Conservation (phyloP, 2,888 invertebrate species). For the Lymantria monacha region DNA sequence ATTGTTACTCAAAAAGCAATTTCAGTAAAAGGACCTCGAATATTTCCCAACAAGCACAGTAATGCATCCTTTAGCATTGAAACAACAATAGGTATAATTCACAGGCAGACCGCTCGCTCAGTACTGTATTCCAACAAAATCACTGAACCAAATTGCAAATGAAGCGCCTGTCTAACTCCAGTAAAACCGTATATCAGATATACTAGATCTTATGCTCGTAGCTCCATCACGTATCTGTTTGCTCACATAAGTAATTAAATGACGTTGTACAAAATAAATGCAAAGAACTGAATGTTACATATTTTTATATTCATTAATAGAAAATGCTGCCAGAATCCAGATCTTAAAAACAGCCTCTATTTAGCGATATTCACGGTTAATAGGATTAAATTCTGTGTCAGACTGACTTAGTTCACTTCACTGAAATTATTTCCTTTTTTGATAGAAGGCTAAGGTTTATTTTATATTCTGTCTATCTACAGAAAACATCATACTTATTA, state of each 20-base stretch:
- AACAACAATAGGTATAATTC: conserved; percentile 66
- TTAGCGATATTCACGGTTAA: too few relatives aligned
- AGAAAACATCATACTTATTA: too few relatives aligned
- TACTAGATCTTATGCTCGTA: conserved; percentile 37
- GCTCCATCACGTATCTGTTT: conserved; percentile 27
- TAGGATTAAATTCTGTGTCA: too few relatives aligned
- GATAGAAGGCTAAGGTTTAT: too few relatives aligned
- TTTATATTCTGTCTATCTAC: too few relatives aligned
- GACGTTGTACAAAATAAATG: too few relatives aligned
- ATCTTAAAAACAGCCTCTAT: too few relatives aligned
- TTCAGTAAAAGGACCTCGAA: conserved; percentile 32
- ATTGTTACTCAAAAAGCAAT: conserved; percentile 27
- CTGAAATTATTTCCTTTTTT: too few relatives aligned
- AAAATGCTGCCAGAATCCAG: too few relatives aligned
- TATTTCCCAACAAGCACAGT: conserved; percentile 41
- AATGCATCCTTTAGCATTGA: conserved; percentile 45
- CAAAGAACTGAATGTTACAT: too few relatives aligned
- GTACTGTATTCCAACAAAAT: conserved; percentile 59
- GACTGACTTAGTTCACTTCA: too few relatives aligned
- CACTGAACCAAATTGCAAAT: conserved; percentile 71
- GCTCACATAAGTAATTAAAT: conserved; percentile 32
- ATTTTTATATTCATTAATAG: too few relatives aligned
- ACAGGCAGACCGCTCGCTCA: conserved; percentile 43
- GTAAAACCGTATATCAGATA: conserved; percentile 39
- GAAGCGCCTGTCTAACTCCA: conserved; percentile 45